Evolutionary conservation across 1,140 invertebrate species (phyloP), one percentile per base, ranked within the genome.

Genomic region (Drosophila nigromelanica): DNA sequence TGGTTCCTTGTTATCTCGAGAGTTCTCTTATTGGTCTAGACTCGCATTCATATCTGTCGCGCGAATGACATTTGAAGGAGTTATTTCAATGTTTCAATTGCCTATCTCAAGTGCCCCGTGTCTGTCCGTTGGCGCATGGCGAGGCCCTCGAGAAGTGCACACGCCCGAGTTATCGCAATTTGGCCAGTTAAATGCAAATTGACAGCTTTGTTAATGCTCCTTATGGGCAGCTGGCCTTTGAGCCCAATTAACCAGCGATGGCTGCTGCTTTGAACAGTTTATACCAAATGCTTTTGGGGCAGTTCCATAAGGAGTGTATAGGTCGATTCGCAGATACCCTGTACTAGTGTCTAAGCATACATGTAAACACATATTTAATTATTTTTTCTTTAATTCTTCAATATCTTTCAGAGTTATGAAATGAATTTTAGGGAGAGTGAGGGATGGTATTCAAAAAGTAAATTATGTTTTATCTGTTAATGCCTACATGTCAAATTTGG

Each of bases 211-310:
- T 4, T 54, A 21, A n/a, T n/a, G 35, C n/a, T 18, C 24, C 43
- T 14, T 18, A n/a, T 30, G 40, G 55, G 45, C 55, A 58, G 40
- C 21, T 58, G 55, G 55, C 55, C 55, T 58, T 58, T 58, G 11
- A 45, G 27, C 55, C 6, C 40, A 58, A 18, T 58, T 45, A 33
- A 12, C 14, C 18, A 40, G 24, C 27, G 24, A 56, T 43, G 24
- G 39, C 54, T 42, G 54, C 39, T 43, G 51, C 51, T 66, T 45
- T 43, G 15, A 39, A 40, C 47, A 37, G 30, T 14, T 52, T 18
- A 33, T n/a, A 10, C 30, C 66, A 62, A 69, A 62, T 52, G 59
- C 14, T 14, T 14, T 12, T 33, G 33, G 30, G 18, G 24, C 66
- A 52, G 39, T 61, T 68, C 21, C 61, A 72, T 27, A 45, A 4